Conservation (phyloP, 2,113 vertebrate species). For the Seriola rivoliana region DNA sequence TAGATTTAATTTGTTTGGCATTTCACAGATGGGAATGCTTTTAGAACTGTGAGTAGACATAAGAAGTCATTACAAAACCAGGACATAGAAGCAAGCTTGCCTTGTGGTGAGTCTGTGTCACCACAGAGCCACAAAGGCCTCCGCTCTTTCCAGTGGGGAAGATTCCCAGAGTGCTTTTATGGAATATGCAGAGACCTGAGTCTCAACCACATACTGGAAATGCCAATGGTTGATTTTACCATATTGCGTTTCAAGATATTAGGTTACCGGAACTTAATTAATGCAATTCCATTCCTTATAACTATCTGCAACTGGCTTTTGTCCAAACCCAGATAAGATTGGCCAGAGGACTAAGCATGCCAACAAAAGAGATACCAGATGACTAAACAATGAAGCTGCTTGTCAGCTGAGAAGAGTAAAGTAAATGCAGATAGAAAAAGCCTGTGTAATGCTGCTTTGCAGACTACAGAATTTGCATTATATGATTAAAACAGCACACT, state of each 20-base stretch:
- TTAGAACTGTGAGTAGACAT: constrained; percentile 78
- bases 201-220: constrained; percentile 76
- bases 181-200: constrained; percentile 67
- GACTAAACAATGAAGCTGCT: constrained; percentile 71
- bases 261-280: constrained; percentile 81
- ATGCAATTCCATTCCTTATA: constrained; percentile 78
- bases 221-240: constrained; percentile 80
- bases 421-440: constrained; percentile 40
- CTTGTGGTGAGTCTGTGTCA: constrained; percentile 69
- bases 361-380: constrained; percentile 58
- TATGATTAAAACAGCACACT: constrained; percentile 50
- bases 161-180: constrained; percentile 78
- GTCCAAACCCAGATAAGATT: constrained; percentile 77
- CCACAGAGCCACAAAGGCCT: constrained; percentile 71
- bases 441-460: constrained; percentile 42
- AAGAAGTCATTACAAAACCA: constrained; percentile 76
- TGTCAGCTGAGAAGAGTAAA: constrained; percentile 53
- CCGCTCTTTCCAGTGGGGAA: constrained; percentile 59
- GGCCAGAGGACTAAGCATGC: constrained; percentile 57
- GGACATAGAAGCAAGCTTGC: constrained; percentile 64
- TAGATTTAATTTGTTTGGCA: constrained; percentile 86
- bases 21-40: constrained; percentile 84
- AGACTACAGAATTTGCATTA: constrained; percentile 48
- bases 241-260: constrained; percentile 80
- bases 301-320: constrained; percentile 76